Evolutionary conservation across 2,113 vertebrate species (phyloP).

Genomic region (Rhagologus leucostigma): DNA sequence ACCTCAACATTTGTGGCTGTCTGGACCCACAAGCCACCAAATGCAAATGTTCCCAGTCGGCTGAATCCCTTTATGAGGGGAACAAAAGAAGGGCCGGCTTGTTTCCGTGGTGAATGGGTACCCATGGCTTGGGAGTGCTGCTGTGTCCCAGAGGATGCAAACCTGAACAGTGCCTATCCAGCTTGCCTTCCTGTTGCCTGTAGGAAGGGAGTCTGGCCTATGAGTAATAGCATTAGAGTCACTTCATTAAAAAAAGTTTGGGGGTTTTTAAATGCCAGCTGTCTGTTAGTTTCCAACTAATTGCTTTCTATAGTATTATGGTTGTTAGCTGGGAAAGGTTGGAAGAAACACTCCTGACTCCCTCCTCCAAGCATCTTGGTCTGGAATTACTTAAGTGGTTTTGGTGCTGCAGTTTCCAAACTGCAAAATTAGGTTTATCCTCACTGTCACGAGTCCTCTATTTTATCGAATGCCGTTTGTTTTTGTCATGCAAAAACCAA

Average conservation of each 20-base stretch:
- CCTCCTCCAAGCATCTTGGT: background rate
- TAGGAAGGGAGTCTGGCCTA: background rate
- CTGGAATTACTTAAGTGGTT: background rate
- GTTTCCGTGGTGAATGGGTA: background rate
- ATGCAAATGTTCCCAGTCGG: background rate
- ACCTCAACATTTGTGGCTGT: background rate
- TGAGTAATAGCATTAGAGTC: background rate
- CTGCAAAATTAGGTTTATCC: background rate
- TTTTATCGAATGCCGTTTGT: background rate
- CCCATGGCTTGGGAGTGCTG: background rate
- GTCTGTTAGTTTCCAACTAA: background rate
- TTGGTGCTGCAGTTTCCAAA: background rate
- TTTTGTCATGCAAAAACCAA: background rate
- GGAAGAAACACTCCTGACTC: background rate
- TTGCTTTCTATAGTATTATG: background rate
- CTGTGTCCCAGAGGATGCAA: background rate
- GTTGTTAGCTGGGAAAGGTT: background rate
- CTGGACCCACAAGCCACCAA: background rate
- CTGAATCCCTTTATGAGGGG: background rate
- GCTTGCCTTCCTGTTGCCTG: background rate
- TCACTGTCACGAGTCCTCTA: background rate
- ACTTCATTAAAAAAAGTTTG: background rate
- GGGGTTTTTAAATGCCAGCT: background rate
- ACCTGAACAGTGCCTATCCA: accelerated
- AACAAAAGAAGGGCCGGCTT: background rate